A percentile compares a stretch with the other conserved stretches of the same genome.
phyloP scores from a whole-genome alignment of 1,140 invertebrate genomes.

The Solen grandis region DNA sequence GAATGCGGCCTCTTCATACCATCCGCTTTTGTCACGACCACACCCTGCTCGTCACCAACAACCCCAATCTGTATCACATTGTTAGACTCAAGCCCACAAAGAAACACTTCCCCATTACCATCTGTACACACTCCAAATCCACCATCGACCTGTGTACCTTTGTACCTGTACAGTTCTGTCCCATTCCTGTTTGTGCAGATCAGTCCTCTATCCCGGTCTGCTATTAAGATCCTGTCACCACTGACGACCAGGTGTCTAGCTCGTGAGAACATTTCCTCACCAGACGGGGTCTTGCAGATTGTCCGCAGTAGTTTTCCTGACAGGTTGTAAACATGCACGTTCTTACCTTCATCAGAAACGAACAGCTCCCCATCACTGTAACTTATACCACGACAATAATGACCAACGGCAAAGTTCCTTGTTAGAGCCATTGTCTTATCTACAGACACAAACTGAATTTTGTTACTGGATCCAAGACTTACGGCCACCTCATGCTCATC shows the following conservation, averaged over 20 bases:
- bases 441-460: no score
- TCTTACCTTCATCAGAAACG: no score
- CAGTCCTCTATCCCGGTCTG: no score
- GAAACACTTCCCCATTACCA: not conserved
- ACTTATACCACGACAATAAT: no score
- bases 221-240: no score
- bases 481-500: constrained; percentile 11
- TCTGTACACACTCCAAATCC: not conserved
- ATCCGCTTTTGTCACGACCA: not conserved
- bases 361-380: no score
- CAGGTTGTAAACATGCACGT: not conserved
- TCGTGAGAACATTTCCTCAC: not conserved
- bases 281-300: not conserved
- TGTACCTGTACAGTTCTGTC: no score
- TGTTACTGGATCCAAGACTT: not conserved
- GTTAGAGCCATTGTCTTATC: no score
- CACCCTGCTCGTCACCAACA: not conserved
- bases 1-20: not conserved
- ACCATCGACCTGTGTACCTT: no score
- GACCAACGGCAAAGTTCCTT: not conserved
- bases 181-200: not conserved
- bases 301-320: not conserved
- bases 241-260: no score
- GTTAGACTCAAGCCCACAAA: not conserved
- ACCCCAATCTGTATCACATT: constrained; percentile 2